A percentile compares a stretch with the other conserved stretches of the same genome.
phyloP scores from a whole-genome alignment of 2,797 vertebrate species.

The Coracias cyanogaster region DNA sequence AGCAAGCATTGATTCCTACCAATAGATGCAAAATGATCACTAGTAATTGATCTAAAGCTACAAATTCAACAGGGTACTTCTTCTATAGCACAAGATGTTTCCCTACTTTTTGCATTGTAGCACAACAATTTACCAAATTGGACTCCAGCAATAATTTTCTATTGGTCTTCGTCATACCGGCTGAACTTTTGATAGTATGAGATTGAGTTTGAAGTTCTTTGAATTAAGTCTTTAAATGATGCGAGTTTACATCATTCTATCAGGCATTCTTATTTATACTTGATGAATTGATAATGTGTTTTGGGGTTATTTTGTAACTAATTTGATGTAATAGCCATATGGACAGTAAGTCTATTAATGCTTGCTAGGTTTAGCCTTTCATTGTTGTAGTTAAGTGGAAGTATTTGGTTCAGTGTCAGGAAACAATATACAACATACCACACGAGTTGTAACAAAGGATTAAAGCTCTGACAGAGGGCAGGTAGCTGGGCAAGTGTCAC shows the following conservation, averaged over 20 bases:
- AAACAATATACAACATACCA: conserved; percentile 69
- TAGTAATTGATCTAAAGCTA: conserved; percentile 79
- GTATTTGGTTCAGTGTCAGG: conserved; percentile 75
- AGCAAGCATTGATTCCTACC: conserved; percentile 76
- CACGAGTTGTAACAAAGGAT: conserved; percentile 35
- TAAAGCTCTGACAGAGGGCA: conserved; percentile 45
- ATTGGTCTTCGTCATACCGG: conserved; percentile 80
- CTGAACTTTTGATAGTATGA: conserved; percentile 82
- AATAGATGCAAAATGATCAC: conserved; percentile 76
- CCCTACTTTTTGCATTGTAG: conserved; percentile 80
- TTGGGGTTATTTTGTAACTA: conserved; percentile 80
- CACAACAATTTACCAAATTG: conserved; percentile 84
- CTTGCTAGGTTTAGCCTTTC: conserved; percentile 77
- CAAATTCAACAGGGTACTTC: conserved; percentile 85
- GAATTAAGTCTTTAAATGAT: conserved; percentile 82
- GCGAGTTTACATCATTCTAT: conserved; percentile 84
- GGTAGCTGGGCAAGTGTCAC: conserved; percentile 54
- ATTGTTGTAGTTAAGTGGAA: conserved; percentile 67
- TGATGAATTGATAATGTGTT: conserved; percentile 81
- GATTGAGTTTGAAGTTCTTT: conserved; percentile 81
- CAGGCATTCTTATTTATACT: conserved; percentile 86
- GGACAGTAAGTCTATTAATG: conserved; percentile 77
- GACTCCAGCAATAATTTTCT: conserved; percentile 86
- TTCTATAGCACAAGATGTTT: conserved; percentile 84
- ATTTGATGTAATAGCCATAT: conserved; percentile 86